Conservation (phyloP, 2,888 invertebrate species). For the Argyra leucocephala region DNA sequence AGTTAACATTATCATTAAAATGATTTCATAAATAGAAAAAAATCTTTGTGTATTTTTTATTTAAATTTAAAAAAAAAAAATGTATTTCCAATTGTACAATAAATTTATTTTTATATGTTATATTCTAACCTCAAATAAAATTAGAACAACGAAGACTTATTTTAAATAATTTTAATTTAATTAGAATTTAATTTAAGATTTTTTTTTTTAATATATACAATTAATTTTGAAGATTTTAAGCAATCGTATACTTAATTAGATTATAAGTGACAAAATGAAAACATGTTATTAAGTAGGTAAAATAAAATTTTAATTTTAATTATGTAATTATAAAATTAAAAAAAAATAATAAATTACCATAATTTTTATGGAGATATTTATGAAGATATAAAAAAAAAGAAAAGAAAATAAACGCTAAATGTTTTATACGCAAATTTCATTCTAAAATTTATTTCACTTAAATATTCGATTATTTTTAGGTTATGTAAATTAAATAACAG, state of each 20-base stretch:
- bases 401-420: not conserved
- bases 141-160: not conserved
- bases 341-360: not conserved
- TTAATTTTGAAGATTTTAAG: not conserved
- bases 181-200: not conserved
- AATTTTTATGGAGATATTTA: not conserved
- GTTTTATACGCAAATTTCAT: not conserved
- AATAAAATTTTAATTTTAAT: not conserved
- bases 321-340: not conserved
- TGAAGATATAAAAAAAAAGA: not conserved
- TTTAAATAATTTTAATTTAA: not conserved
- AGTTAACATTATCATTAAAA: too few species aligned
- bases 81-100: too few species aligned
- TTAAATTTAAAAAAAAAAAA: too few species aligned
- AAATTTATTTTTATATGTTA: too few species aligned
- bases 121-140: not conserved
- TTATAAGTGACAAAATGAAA: not conserved
- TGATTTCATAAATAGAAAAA: too few species aligned
- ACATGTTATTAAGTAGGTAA: not conserved
- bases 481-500: too few species aligned
- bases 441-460: too few species aligned
- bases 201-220: not conserved
- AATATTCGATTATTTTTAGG: too few species aligned
- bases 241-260: conserved; percentile 6
- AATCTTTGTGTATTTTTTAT: too few species aligned